Evolutionary conservation across 2,888 invertebrate genomes (phyloP), one percentile per base, ranked within the genome.

Genomic region (Fabriciana adippe): DNA sequence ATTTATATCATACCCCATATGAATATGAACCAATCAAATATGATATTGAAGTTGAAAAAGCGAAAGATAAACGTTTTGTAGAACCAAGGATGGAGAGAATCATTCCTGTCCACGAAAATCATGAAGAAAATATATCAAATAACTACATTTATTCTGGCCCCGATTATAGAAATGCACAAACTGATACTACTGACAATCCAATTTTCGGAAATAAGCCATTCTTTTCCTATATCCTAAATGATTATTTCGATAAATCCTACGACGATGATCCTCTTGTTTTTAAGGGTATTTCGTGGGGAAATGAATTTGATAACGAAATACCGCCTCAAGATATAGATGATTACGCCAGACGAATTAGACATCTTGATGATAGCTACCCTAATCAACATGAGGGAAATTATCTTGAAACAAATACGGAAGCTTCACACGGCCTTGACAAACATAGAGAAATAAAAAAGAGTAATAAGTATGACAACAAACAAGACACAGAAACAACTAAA

Each of bases 51-150:
- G 73, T 72, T 11, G 82, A 86, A 60, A 88, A 84, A 69, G 83
- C 81, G 2, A 88, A 88, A 77, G 88, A 90, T 59, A 90, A 90
- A 76, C 85, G 87, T 15, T 86, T 81, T 35, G 67, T 74, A 26
- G 77, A 80, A 2, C 69, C 75, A 16, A 59, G 71, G n/a, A 51
- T 50, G 54, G 72, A 76, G 16, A 76, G 76, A 71, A 66, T 84
- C n/a, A 89, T 87, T 73, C 90, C 90, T 1, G 88, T 90, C 16
- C 80, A 87, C 68, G 90, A 90, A 80, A 67, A 81, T 47, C 76
- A 84, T 41, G 79, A 85, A 13, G 81, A n/a, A n/a, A n/a, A 85
- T 71, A 63, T 76, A 64, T 80, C 81, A 3, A 68, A 75, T 59
- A 71, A 68, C 45, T 72, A 76, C n/a, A 65, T 41, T 0, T 59